Conservation (phyloP, 2,888 invertebrate genomes). For the Chelonus formosanus region DNA sequence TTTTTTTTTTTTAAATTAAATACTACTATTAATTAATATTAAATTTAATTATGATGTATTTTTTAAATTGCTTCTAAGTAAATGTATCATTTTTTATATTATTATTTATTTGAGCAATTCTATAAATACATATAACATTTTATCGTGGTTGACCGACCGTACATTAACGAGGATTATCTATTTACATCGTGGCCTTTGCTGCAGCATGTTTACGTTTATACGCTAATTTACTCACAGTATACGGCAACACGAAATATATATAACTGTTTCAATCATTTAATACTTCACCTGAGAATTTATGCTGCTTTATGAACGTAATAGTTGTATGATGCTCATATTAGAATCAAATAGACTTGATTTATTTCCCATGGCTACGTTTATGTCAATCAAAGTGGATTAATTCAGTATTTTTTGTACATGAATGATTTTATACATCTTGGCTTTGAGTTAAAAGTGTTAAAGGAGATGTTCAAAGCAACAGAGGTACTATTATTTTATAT, state of each 20-base stretch:
- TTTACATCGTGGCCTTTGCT: conserved; percentile 15
- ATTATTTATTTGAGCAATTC: not conserved
- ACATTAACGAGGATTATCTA: conserved; percentile 26
- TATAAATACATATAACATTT: conserved; percentile 12
- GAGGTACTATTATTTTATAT: too few species aligned
- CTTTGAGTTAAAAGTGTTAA: too few species aligned
- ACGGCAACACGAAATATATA: not conserved
- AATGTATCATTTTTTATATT: too few species aligned
- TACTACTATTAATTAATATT: too few species aligned
- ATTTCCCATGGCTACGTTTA: conserved; percentile 6
- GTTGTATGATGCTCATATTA: conserved; percentile 14
- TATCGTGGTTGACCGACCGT: conserved; percentile 24
- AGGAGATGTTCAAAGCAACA: too few species aligned
- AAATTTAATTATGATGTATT: too few species aligned
- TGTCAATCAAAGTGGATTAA: conserved; percentile 8
- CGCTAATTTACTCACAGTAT: not conserved
- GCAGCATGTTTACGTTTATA: not conserved
- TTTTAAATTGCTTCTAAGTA: too few species aligned
- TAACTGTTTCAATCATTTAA: not conserved
- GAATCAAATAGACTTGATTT: conserved; percentile 10
- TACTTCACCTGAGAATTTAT: conserved; percentile 22
- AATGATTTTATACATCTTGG: too few species aligned
- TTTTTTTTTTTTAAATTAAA: too few species aligned
- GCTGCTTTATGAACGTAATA: conserved; percentile 3
- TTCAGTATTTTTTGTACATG: too few species aligned